Percentiles rank a stretch among this genome's conserved stretches.
Evolutionary conservation across 2,888 invertebrate genomes (phyloP).

Genomic region (Hoplodrina ambigua): DNA sequence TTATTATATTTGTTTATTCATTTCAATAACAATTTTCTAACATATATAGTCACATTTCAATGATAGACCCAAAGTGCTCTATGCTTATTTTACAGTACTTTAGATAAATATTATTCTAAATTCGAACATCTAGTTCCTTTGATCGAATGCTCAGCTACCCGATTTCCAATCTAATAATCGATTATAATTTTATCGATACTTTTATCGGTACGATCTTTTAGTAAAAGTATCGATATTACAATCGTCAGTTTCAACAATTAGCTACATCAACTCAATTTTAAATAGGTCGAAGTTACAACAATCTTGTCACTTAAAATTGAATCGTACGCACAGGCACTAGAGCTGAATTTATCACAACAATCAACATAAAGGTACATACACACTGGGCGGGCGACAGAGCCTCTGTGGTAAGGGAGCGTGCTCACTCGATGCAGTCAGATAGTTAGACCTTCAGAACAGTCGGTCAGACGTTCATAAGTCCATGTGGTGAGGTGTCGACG

Average conservation of each 20-base stretch:
- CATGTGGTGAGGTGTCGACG: constrained; percentile 65
- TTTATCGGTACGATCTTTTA: neutral
- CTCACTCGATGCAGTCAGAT: constrained; percentile 23
- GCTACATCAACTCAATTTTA: neutral
- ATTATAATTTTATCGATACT: constrained; percentile 27
- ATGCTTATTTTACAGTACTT: constrained; percentile 24
- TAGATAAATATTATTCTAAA: constrained; percentile 31
- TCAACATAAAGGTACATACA: constrained; percentile 13
- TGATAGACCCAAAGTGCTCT: constrained; percentile 11
- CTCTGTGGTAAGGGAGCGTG: constrained; percentile 13
- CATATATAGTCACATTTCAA: constrained; percentile 13
- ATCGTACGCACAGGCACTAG: constrained; percentile 13
- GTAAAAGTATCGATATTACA: constrained; percentile 21
- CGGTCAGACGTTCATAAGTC: constrained; percentile 70
- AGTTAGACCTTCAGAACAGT: constrained; percentile 8
- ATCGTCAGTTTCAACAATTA: constrained; percentile 1
- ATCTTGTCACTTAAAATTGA: constrained; percentile 12
- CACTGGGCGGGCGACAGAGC: constrained; percentile 46
- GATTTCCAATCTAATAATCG: constrained; percentile 9
- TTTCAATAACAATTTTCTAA: constrained; percentile 27
- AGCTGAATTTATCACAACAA: constrained; percentile 18
- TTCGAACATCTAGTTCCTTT: constrained; percentile 20
- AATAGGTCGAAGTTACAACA: constrained; percentile 10
- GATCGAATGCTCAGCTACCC: constrained; percentile 29
- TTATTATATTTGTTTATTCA: constrained; percentile 11